phyloP scores from a whole-genome alignment of 2,113 vertebrate genomes.

The Dromaius novaehollandiae region DNA sequence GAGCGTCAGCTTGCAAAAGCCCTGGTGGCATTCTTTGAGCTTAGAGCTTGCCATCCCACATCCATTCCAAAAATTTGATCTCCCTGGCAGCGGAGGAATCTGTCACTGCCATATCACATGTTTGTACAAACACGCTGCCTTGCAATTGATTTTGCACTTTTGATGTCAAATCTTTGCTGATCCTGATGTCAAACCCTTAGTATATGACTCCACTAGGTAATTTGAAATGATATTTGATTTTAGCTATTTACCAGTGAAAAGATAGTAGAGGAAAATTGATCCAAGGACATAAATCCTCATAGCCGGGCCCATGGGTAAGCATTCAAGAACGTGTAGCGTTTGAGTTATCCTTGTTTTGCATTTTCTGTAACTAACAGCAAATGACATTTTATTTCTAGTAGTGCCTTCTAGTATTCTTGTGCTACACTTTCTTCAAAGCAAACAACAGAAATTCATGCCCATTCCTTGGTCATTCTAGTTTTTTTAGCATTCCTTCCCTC shows the following conservation, averaged over 20 bases:
- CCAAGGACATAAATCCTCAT: background rate
- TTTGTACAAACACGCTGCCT: background rate
- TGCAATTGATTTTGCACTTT: background rate
- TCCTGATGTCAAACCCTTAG: background rate
- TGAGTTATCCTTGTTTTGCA: background rate
- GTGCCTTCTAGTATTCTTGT: background rate
- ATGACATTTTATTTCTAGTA: background rate
- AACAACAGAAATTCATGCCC: background rate
- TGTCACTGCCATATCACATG: rapidly evolving
- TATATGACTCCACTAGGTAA: background rate
- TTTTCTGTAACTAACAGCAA: background rate
- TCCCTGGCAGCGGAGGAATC: background rate
- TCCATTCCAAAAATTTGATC: slow-evolving; percentile 18
- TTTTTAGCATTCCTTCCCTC: background rate
- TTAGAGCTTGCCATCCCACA: slow-evolving; percentile 3
- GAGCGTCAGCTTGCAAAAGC: background rate
- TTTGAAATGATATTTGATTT: background rate
- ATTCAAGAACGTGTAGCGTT: background rate
- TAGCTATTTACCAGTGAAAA: background rate
- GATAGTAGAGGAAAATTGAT: background rate
- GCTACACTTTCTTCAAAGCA: background rate
- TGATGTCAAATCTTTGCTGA: background rate
- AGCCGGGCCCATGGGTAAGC: background rate
- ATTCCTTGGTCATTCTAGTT: background rate
- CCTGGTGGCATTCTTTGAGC: background rate